Percentiles rank a stretch among this genome's conserved stretches.
Evolutionary conservation across 2,797 vertebrate genomes (phyloP).

Genomic region (Rhodeus uyekii): DNA sequence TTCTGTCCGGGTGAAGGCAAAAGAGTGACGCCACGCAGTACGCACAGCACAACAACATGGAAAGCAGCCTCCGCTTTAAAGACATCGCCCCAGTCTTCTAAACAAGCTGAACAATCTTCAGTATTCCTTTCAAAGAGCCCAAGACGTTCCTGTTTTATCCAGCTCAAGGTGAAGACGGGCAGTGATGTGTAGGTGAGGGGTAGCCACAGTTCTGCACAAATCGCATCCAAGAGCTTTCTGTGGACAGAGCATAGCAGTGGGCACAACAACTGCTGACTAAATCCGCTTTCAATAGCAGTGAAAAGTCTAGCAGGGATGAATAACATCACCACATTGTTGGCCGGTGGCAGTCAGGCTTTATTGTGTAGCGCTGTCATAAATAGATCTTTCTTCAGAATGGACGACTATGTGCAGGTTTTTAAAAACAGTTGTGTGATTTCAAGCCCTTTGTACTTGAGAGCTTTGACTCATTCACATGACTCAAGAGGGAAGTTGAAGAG

Average conservation of each 20-base stretch:
- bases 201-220: constrained; percentile 54
- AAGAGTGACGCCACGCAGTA: constrained; percentile 77
- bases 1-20: constrained; percentile 73
- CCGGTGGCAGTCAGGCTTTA: constrained; percentile 51
- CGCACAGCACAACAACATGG: constrained; percentile 77
- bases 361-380: constrained; percentile 55
- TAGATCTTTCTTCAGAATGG: constrained; percentile 44
- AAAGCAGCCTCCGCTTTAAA: constrained; percentile 73
- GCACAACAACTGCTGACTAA: constrained; percentile 74
- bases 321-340: constrained; percentile 69
- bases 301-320: constrained; percentile 78
- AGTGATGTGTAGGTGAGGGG: constrained; percentile 42
- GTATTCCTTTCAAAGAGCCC: background rate
- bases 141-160: background rate
- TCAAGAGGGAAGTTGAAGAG: background rate
- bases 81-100: constrained; percentile 69
- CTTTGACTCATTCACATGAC: constrained; percentile 5
- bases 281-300: constrained; percentile 73
- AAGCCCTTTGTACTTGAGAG: constrained; percentile 5
- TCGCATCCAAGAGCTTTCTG: constrained; percentile 46
- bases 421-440: constrained; percentile 9
- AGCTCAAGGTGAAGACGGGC: constrained; percentile 19
- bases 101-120: constrained; percentile 13
- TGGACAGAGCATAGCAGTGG: constrained; percentile 51
- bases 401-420: constrained; percentile 15